Evolutionary conservation across 1,140 invertebrate genomes (phyloP).

Genomic region (Caerostris darwini): DNA sequence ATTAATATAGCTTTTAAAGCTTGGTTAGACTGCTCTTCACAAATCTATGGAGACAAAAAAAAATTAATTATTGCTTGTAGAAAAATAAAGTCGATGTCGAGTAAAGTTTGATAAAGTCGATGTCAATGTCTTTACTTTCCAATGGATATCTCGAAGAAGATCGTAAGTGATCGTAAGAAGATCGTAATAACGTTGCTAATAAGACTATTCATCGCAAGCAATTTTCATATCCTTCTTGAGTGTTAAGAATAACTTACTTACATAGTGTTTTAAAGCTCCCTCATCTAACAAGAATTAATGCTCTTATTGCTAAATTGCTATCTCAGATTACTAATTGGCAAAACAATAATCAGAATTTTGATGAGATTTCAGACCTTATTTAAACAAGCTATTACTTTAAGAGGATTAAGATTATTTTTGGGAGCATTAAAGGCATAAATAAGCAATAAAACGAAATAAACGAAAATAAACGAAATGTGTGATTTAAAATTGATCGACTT

Average conservation of each 20-base stretch:
- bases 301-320: not conserved
- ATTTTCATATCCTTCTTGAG: not conserved
- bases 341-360: not conserved
- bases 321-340: not conserved
- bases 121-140: not conserved
- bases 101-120: slow-evolving; percentile 2
- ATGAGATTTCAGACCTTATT: not conserved
- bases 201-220: not conserved
- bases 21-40: not conserved
- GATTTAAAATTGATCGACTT: too few species aligned
- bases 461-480: too few species aligned
- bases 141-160: not conserved
- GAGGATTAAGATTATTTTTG: too few species aligned
- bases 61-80: not conserved
- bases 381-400: too few species aligned
- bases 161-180: not conserved
- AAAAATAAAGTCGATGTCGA: not conserved
- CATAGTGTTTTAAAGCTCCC: not conserved
- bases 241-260: not conserved
- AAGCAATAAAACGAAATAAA: too few species aligned
- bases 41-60: not conserved
- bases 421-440: too few species aligned
- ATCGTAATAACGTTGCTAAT: not conserved
- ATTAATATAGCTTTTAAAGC: not conserved
- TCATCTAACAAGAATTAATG: not conserved